Evolutionary conservation across 2,888 invertebrate genomes (phyloP).

Genomic region (Mimachlamys varia): DNA sequence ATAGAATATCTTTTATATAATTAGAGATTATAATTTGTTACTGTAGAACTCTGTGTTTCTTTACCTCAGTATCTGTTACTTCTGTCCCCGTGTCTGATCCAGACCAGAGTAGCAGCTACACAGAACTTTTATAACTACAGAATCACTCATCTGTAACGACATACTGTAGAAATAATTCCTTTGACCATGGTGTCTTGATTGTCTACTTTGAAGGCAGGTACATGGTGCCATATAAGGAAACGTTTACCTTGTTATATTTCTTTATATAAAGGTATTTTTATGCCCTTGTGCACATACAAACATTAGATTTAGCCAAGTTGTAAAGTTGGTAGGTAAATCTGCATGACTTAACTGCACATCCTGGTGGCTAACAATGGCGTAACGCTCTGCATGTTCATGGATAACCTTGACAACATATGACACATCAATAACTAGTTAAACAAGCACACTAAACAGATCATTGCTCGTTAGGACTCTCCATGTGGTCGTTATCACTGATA

Average conservation of each 20-base stretch:
- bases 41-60: neutral
- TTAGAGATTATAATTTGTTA: neutral
- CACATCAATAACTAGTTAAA: too few species aligned
- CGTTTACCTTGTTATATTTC: too few species aligned
- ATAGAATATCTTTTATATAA: neutral
- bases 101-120: too few species aligned
- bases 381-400: neutral
- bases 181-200: too few species aligned
- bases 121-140: too few species aligned
- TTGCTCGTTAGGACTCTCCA: neutral
- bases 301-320: neutral
- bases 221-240: too few species aligned
- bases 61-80: neutral
- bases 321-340: neutral
- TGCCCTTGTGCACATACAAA: neutral
- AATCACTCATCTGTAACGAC: too few species aligned
- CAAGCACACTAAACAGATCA: neutral
- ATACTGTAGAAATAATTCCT: too few species aligned
- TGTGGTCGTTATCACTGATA: too few species aligned
- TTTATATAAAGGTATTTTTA: neutral
- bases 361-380: neutral
- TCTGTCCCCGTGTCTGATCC: neutral
- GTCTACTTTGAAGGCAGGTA: too few species aligned
- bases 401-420: neutral
- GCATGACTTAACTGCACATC: neutral